A percentile compares a stretch with the other conserved stretches of the same genome.
phyloP scores from a whole-genome alignment of 2,113 vertebrate species.

The Caloenas nicobarica region DNA sequence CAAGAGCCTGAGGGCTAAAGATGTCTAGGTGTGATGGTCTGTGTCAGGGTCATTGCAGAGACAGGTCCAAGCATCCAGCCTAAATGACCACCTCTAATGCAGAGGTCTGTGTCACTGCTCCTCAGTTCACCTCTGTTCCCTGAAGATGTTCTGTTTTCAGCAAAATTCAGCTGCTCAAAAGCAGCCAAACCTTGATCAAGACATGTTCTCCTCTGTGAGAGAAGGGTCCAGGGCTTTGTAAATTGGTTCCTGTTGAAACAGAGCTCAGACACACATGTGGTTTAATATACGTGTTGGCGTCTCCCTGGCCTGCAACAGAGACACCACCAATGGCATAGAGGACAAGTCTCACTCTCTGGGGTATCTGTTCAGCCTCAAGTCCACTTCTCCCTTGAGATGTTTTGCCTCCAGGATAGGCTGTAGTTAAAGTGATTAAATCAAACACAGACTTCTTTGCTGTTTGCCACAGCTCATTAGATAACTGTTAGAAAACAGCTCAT shows the following conservation, averaged over 20 bases:
- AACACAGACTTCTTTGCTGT: background rate
- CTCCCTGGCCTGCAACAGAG: background rate
- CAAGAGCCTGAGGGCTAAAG: background rate
- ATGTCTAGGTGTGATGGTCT: background rate
- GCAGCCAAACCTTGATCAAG: background rate
- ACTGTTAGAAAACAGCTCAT: conserved; percentile 37
- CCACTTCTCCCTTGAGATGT: background rate
- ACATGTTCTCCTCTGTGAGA: background rate
- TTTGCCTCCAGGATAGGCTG: background rate
- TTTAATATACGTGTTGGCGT: background rate
- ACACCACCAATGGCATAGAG: background rate
- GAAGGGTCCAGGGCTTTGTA: background rate
- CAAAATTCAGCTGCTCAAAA: background rate
- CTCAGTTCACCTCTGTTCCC: background rate
- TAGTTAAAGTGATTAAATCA: conserved; percentile 29
- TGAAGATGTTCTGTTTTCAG: background rate
- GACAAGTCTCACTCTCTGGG: background rate
- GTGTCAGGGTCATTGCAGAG: background rate
- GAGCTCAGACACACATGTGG: background rate
- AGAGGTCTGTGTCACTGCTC: background rate
- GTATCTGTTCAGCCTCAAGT: background rate
- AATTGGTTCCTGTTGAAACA: background rate
- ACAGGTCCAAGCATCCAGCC: background rate
- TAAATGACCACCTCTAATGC: background rate
- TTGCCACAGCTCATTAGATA: conserved; percentile 49